Percentiles rank a stretch among this genome's conserved stretches.
Evolutionary conservation across 2,113 vertebrate species (phyloP).

Genomic region (Heterocephalus glaber): DNA sequence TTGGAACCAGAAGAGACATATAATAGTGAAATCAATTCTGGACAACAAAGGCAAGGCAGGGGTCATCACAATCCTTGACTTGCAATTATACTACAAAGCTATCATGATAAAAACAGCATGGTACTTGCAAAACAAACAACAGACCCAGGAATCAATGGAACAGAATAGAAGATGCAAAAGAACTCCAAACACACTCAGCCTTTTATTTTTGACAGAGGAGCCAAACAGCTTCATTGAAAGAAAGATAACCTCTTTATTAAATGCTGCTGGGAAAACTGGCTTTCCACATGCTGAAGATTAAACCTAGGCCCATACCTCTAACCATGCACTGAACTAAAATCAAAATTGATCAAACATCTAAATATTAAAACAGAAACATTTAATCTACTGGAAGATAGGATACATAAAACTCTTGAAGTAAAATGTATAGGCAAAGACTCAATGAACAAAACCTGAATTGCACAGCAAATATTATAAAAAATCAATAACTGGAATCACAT

Average conservation of each 20-base stretch:
- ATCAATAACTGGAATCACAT: background rate
- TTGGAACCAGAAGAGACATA: background rate
- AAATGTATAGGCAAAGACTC: background rate
- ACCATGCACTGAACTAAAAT: background rate
- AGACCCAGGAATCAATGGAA: background rate
- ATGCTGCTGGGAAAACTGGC: background rate
- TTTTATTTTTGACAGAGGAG: background rate
- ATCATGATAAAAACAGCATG: background rate
- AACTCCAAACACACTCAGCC: background rate
- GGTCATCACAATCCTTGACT: background rate
- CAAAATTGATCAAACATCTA: background rate
- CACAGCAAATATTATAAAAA: background rate
- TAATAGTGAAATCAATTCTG: background rate
- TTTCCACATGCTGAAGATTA: background rate
- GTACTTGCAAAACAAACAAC: background rate
- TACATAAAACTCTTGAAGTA: background rate
- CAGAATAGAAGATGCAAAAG: background rate
- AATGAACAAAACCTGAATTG: background rate
- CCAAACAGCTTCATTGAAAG: background rate
- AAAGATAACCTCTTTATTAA: background rate
- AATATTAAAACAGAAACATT: background rate
- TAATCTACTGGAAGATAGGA: background rate
- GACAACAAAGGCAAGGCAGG: background rate
- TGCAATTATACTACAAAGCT: background rate
- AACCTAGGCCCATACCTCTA: background rate